Evolutionary conservation across 2,113 vertebrate species (phyloP).

Genomic region (Leucopsar rothschildi): DNA sequence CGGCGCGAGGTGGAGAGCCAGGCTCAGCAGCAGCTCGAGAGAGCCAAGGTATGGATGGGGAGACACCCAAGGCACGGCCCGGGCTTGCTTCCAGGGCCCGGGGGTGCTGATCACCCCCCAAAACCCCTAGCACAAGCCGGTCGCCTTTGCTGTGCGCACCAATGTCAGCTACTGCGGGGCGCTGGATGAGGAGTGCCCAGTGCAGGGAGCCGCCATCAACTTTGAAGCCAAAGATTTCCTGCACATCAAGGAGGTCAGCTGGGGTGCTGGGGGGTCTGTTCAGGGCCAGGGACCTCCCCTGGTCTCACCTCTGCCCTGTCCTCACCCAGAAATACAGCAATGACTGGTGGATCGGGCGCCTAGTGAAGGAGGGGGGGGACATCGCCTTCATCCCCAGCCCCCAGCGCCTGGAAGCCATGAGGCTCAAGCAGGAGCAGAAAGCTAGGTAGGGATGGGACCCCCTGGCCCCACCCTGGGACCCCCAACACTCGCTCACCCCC

Average conservation of each 20-base stretch:
- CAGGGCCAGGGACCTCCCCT: not conserved
- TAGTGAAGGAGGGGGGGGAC: constrained; percentile 94
- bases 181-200: constrained; percentile 92
- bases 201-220: constrained; percentile 94
- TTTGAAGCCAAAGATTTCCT: constrained; percentile 99
- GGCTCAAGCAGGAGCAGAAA: constrained; percentile 94
- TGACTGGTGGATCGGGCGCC: constrained; percentile 96
- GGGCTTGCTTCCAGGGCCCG: rapidly evolving
- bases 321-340: constrained; percentile 88
- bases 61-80: not conserved
- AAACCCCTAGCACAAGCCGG: constrained; percentile 84
- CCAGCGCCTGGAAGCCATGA: constrained; percentile 91
- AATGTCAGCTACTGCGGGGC: constrained; percentile 96
- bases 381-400: constrained; percentile 96
- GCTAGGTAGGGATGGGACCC: constrained; percentile 75
- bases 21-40: constrained; percentile 93
- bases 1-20: constrained; percentile 95
- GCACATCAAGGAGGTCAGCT: constrained; percentile 94
- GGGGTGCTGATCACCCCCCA: not conserved
- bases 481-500: not conserved
- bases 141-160: constrained; percentile 93
- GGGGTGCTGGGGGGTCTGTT: not conserved
- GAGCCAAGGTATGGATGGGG: constrained; percentile 82
- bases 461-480: rapidly evolving
- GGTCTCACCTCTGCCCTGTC: not conserved